These are phyloP conservation scores for Orthosia gothica DNA, from an alignment of 2,888 invertebrate species.

Conservation along the genomic window DNA sequence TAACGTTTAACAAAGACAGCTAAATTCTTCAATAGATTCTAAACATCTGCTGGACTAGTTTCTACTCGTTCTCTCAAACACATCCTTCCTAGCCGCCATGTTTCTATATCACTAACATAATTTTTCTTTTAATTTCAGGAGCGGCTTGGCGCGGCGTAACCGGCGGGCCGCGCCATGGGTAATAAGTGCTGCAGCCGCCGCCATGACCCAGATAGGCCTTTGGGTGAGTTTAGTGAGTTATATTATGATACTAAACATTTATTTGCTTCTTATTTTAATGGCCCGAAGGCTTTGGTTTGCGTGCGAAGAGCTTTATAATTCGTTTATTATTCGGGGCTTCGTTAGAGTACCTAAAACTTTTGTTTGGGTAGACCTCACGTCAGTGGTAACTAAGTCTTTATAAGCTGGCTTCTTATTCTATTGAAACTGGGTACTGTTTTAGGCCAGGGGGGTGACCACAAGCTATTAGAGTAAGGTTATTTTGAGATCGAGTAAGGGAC, in stretches of 20 bases:
- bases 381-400: neutral
- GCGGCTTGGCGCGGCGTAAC: constrained; percentile 90
- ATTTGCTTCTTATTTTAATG: constrained; percentile 22
- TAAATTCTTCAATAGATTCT: neutral
- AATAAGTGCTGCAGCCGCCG: constrained; percentile 97
- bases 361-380: neutral
- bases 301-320: neutral
- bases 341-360: neutral
- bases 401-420: neutral
- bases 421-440: neutral
- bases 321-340: neutral
- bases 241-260: constrained; percentile 30
- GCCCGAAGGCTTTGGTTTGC: constrained; percentile 5
- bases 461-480: no score
- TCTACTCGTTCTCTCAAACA: no score
- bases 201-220: constrained; percentile 94
- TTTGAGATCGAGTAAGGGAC: no score
- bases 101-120: constrained; percentile 43
- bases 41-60: neutral
- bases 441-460: no score
- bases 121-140: constrained; percentile 78
- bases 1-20: neutral
- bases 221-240: constrained; percentile 85
- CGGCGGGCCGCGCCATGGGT: constrained; percentile 94
- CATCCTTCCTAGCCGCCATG: constrained; percentile 1